Conservation (phyloP, 2,113 vertebrate species). For the Otis tarda region DNA sequence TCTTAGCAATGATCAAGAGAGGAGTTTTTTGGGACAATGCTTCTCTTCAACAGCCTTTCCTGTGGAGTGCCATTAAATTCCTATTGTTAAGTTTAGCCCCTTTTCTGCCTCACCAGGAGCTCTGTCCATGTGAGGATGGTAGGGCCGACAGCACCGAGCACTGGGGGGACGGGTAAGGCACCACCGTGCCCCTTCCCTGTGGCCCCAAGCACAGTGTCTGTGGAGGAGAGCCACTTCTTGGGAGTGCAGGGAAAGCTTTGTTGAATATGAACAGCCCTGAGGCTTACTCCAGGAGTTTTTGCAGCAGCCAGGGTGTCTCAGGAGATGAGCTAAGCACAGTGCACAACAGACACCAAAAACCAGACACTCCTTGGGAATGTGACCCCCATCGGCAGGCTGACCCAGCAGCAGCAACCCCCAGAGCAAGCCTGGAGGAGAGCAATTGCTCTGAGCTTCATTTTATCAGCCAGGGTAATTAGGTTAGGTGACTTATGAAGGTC, state of each 20-base stretch:
- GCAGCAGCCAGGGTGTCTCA: not conserved
- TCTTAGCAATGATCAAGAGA: rapidly evolving
- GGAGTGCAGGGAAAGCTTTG: not conserved
- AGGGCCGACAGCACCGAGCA: not conserved
- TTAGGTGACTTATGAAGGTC: not conserved
- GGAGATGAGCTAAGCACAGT: not conserved
- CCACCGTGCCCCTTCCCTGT: rapidly evolving
- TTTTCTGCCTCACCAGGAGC: not conserved
- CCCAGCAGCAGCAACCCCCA: not conserved
- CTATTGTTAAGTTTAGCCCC: not conserved
- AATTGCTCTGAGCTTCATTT: not conserved
- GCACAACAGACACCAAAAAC: not conserved
- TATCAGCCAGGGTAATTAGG: not conserved
- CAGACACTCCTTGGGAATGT: not conserved
- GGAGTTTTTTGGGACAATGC: not conserved
- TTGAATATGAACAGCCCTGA: not conserved
- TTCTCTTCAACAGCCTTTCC: not conserved
- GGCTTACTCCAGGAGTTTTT: not conserved
- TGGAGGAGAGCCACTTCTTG: not conserved
- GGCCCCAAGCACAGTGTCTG: not conserved
- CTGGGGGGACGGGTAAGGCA: not conserved
- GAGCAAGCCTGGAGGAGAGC: not conserved
- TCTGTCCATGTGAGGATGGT: not conserved
- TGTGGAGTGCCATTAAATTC: rapidly evolving
- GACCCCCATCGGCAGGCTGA: not conserved